These are phyloP conservation scores for Phalera bucephala DNA, from an alignment of 2,888 invertebrate genomes.

Conservation along the genomic window DNA sequence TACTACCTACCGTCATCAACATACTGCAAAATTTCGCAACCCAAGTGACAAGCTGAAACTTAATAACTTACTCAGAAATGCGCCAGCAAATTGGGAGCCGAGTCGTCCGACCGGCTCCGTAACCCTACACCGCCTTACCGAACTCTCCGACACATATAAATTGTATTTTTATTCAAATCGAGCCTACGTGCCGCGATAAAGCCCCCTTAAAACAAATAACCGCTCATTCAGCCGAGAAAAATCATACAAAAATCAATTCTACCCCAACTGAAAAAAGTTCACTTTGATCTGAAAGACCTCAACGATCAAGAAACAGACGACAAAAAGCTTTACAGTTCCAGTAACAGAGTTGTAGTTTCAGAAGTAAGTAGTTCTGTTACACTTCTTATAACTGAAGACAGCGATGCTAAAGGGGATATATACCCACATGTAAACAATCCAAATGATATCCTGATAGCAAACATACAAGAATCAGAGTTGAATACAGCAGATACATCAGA, in stretches of 20 bases:
- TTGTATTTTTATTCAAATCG: constrained; percentile 82
- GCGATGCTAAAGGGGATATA: constrained; percentile 50
- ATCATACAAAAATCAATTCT: constrained; percentile 46
- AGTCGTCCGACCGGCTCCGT: constrained; percentile 71
- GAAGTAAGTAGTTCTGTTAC: constrained; percentile 52
- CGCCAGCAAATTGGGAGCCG: constrained; percentile 79
- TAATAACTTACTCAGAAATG: constrained; percentile 83
- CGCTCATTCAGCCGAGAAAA: constrained; percentile 49
- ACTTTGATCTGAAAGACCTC: constrained; percentile 28
- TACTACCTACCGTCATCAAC: constrained; percentile 41
- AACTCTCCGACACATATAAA: constrained; percentile 79
- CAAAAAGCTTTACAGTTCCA: constrained; percentile 64
- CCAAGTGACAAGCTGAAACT: constrained; percentile 80
- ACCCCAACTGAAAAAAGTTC: constrained; percentile 40
- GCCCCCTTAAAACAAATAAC: constrained; percentile 78
- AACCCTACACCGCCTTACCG: constrained; percentile 75
- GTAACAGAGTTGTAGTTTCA: constrained; percentile 71
- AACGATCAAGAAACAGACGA: constrained; percentile 45
- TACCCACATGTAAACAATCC: constrained; percentile 44
- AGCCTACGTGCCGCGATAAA: constrained; percentile 77
- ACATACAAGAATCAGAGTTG: constrained; percentile 50
- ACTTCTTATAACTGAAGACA: constrained; percentile 51
- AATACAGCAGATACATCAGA: constrained; percentile 42
- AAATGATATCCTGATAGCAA: constrained; percentile 48
- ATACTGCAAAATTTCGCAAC: constrained; percentile 77